Conservation (phyloP, 2,888 invertebrate genomes). For the Pegoplata infirma region DNA sequence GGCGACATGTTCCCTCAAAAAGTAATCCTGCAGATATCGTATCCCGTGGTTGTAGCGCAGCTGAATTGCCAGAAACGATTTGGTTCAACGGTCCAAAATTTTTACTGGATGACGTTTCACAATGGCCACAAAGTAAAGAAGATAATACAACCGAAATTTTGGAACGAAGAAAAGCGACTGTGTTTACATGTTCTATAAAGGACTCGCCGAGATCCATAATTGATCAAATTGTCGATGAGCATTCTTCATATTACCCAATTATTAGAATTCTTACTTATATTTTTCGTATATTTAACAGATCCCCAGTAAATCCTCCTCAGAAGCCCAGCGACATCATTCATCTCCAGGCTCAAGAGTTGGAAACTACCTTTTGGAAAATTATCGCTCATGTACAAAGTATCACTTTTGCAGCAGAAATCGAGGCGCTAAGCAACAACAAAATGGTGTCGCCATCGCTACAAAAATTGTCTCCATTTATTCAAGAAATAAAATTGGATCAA, state of each 20-base stretch:
- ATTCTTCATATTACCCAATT: constrained; percentile 25
- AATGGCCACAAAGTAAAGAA: background rate
- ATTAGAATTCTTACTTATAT: constrained; percentile 14
- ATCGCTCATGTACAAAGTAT: background rate
- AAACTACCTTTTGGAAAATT: background rate
- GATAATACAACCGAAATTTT: background rate
- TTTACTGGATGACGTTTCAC: constrained; percentile 3
- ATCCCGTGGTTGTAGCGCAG: constrained; percentile 32
- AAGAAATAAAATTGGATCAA: background rate
- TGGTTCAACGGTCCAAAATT: constrained; percentile 47
- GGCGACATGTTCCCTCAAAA: constrained; percentile 46
- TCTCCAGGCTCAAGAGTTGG: background rate
- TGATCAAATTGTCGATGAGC: constrained; percentile 14
- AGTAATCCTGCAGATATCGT: constrained; percentile 47
- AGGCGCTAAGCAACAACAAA: background rate
- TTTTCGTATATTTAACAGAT: constrained; percentile 34
- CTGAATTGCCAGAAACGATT: constrained; percentile 28
- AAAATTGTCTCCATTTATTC: too few relatives aligned
- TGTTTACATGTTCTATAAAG: constrained; percentile 9
- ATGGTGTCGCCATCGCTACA: too few relatives aligned
- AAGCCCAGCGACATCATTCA: background rate
- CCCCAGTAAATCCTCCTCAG: background rate
- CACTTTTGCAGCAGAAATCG: background rate
- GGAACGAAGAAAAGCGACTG: background rate
- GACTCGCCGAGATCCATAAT: background rate